phyloP scores from a whole-genome alignment of 1,140 invertebrate genomes.

The Myzus persicae region DNA sequence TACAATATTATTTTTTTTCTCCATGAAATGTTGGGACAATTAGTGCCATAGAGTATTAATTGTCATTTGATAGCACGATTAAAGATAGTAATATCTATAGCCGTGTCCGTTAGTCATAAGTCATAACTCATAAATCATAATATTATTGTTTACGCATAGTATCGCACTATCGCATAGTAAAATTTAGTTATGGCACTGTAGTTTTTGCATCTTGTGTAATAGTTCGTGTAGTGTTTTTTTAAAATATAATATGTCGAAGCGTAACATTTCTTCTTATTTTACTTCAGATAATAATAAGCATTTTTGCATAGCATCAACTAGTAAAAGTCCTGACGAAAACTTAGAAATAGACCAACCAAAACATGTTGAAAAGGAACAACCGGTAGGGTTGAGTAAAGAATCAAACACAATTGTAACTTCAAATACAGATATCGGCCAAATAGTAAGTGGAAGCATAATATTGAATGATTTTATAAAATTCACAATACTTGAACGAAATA shows the following conservation, averaged over 20 bases:
- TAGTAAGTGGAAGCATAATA: constrained; percentile 16
- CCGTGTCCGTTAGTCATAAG: no score
- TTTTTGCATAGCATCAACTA: not conserved
- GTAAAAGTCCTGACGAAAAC: not conserved
- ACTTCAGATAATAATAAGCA: constrained; percentile 2
- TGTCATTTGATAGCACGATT: no score
- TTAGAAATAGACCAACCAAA: not conserved
- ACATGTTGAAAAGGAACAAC: constrained; percentile 22
- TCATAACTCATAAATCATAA: no score
- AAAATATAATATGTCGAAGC: no score
- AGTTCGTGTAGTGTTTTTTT: not conserved
- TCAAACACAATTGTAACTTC: constrained; percentile 7
- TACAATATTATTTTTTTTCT: constrained; percentile 9
- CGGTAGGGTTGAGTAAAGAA: not conserved
- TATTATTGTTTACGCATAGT: no score
- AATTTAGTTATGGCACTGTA: not conserved
- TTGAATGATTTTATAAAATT: constrained; percentile 30
- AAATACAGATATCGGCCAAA: constrained; percentile 1
- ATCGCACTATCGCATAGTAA: no score
- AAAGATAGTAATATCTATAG: no score
- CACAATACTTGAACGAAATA: not conserved
- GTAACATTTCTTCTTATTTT: constrained; percentile 5
- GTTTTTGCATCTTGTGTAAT: no score
- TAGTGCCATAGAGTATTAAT: no score
- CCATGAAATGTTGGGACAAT: no score